These are phyloP conservation scores for Gymnopithys bicolor DNA, from an alignment of 2,797 vertebrate species.

Conservation along the genomic window DNA sequence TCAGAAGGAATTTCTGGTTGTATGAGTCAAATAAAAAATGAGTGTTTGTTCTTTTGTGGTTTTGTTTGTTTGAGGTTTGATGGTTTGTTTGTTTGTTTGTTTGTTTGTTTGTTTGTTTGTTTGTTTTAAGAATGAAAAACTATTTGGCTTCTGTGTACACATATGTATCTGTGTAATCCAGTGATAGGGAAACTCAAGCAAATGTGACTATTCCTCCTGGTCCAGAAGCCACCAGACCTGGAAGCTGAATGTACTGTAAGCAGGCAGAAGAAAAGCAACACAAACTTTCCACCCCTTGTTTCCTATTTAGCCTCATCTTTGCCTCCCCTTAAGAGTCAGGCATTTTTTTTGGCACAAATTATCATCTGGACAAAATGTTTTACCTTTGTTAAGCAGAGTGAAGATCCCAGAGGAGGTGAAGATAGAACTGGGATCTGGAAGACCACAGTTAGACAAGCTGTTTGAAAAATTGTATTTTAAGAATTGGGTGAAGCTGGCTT, in stretches of 20 bases:
- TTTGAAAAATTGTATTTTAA: not conserved
- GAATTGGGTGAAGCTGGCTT: not conserved
- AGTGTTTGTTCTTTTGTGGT: not conserved
- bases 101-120: not conserved
- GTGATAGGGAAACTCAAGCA: not conserved
- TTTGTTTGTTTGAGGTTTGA: too few species aligned
- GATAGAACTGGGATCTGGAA: not conserved
- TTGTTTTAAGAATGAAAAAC: not conserved
- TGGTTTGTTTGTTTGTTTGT: not conserved
- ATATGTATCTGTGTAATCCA: not conserved
- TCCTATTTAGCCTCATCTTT: not conserved
- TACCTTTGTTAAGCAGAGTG: not conserved
- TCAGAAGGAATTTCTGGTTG: not conserved
- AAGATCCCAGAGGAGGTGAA: not conserved
- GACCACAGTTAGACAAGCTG: not conserved
- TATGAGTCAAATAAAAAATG: not conserved
- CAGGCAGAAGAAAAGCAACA: not conserved
- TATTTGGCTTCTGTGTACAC: not conserved
- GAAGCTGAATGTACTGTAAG: not conserved
- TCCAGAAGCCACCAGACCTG: rapidly evolving
- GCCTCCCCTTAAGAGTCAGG: not conserved
- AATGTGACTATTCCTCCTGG: not conserved
- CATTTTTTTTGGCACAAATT: not conserved
- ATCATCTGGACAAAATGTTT: not conserved
- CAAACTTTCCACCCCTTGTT: rapidly evolving